Conservation (phyloP, 2,888 invertebrate genomes). For the Dioctria linearis region DNA sequence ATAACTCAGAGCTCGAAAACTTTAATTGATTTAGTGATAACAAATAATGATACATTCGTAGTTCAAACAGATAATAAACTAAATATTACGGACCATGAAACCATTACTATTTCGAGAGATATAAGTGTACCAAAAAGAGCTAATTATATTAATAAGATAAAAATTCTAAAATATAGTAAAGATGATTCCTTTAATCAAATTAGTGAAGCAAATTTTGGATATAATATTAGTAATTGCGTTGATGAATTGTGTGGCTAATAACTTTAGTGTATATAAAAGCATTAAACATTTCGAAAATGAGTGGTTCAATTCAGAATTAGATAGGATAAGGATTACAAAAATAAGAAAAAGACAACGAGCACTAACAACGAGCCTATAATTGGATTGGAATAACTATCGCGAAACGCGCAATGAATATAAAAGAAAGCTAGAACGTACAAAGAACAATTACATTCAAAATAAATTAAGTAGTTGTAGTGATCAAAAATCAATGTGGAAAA, state of each 20-base stretch:
- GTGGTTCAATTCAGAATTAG: not conserved
- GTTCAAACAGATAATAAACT: no score
- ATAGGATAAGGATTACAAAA: not conserved
- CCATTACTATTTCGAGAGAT: no score
- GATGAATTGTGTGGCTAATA: not conserved
- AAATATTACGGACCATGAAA: no score
- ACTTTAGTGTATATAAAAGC: not conserved
- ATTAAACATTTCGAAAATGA: not conserved
- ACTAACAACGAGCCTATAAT: not conserved
- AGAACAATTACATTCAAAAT: not conserved
- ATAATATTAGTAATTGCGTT: not conserved
- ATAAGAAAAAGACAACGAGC: not conserved
- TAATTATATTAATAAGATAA: not conserved
- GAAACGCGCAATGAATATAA: not conserved
- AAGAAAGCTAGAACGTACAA: not conserved
- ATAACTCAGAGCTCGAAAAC: no score
- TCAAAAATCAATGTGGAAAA: slow-evolving; percentile 12
- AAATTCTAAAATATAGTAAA: not conserved
- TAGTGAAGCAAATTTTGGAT: not conserved
- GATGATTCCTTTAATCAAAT: not conserved
- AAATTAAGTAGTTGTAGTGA: not conserved
- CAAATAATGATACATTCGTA: no score
- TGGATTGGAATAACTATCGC: not conserved
- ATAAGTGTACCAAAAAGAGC: no score
- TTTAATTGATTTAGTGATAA: no score